phyloP scores from a whole-genome alignment of 2,888 invertebrate species.

The Pollenia labialis region DNA sequence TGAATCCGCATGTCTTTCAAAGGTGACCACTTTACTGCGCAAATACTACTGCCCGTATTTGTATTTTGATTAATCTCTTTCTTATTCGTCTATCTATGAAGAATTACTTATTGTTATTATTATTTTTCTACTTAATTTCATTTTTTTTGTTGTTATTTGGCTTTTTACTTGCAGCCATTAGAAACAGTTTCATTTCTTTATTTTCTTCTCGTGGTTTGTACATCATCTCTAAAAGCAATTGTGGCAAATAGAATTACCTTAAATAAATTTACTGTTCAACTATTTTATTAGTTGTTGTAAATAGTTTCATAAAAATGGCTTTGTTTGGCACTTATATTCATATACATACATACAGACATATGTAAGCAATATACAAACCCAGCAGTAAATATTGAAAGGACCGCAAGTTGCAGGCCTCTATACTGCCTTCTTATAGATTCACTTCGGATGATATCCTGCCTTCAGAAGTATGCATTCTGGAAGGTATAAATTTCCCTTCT shows the following conservation, averaged over 20 bases:
- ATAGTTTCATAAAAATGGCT: not conserved
- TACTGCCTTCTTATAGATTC: too few species aligned
- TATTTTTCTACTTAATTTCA: not conserved
- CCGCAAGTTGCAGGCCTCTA: too few species aligned
- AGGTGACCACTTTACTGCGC: too few species aligned
- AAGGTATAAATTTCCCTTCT: too few species aligned
- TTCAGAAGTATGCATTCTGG: too few species aligned
- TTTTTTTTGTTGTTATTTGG: slow-evolving; percentile 15
- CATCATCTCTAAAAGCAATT: slow-evolving; percentile 58
- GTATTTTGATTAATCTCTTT: not conserved
- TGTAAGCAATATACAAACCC: too few species aligned
- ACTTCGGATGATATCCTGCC: too few species aligned
- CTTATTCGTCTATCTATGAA: not conserved
- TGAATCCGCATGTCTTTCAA: too few species aligned
- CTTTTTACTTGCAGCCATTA: slow-evolving; percentile 23
- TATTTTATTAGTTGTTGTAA: slow-evolving; percentile 39
- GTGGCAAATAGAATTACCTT: slow-evolving; percentile 61
- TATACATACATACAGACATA: too few species aligned
- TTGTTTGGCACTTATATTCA: too few species aligned
- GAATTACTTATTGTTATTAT: not conserved
- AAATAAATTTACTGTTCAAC: slow-evolving; percentile 57
- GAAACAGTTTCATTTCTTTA: not conserved
- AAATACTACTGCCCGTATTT: too few species aligned
- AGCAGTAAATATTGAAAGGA: too few species aligned
- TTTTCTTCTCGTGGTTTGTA: slow-evolving; percentile 41